Evolutionary conservation across 2,888 invertebrate species (phyloP).

Genomic region (Holacanthella duospinosa): DNA sequence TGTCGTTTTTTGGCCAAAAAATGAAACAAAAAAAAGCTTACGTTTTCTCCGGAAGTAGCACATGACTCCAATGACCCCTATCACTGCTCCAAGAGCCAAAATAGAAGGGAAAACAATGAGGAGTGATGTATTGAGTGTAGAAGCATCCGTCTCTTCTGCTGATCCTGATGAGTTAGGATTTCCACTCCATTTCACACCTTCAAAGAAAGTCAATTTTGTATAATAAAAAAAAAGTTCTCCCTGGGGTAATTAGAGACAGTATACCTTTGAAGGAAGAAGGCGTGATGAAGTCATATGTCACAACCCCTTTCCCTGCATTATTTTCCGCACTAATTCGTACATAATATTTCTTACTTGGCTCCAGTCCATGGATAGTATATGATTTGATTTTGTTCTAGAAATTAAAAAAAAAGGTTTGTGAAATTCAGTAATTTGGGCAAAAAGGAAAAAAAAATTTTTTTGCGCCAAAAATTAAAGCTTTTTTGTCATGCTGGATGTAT

Average conservation of each 20-base stretch:
- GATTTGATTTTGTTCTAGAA: conserved; percentile 47
- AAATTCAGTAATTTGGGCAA: not conserved
- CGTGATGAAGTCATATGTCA: conserved; percentile 74
- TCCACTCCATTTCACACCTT: conserved; percentile 2
- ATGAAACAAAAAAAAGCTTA: no score
- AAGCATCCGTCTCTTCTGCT: conserved; percentile 8
- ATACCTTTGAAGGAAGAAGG: conserved; percentile 35
- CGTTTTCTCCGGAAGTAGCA: conserved; percentile 60
- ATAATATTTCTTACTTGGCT: conserved; percentile 63
- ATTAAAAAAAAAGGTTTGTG: not conserved
- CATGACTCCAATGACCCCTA: conserved; percentile 56
- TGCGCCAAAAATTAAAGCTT: not conserved
- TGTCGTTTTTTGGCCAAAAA: no score
- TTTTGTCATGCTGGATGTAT: no score
- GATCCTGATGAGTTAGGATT: not conserved
- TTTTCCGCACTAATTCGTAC: conserved; percentile 69
- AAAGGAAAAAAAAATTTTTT: not conserved
- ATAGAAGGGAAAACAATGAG: conserved; percentile 36
- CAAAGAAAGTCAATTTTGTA: not conserved
- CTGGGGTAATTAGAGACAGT: not conserved
- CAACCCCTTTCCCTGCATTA: conserved; percentile 73
- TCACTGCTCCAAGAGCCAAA: conserved; percentile 55
- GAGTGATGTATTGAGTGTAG: conserved; percentile 30
- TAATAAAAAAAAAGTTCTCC: no score
- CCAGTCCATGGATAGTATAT: conserved; percentile 65